phyloP scores from a whole-genome alignment of 2,113 vertebrate genomes.

The Salvelinus fontinalis region DNA sequence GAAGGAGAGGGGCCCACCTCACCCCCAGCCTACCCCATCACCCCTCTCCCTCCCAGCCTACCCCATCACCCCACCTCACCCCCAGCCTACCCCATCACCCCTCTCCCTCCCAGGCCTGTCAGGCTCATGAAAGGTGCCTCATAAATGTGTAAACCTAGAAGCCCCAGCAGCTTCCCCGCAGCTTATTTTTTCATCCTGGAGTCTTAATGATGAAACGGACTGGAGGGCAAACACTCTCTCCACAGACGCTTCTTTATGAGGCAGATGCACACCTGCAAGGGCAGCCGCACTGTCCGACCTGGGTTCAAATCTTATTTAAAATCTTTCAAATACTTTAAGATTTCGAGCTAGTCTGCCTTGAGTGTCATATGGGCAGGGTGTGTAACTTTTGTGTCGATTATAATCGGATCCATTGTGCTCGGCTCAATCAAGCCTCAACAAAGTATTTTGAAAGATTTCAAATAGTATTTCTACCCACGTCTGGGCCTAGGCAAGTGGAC shows the following conservation, averaged over 20 bases:
- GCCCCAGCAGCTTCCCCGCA: slow-evolving; percentile 29
- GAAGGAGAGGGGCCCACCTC: neutral
- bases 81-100: neutral
- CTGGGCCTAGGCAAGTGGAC: no score
- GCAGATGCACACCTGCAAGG: slow-evolving; percentile 67
- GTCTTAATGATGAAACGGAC: slow-evolving; percentile 67
- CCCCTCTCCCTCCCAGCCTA: neutral
- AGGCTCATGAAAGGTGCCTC: slow-evolving; percentile 71
- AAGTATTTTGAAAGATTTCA: no score
- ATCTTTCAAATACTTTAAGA: no score
- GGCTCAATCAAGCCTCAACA: slow-evolving; percentile 19
- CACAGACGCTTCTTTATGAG: slow-evolving; percentile 74
- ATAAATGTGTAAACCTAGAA: slow-evolving; percentile 71
- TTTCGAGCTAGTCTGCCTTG: no score
- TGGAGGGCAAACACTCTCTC: slow-evolving; percentile 56
- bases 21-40: neutral
- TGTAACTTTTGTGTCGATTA: no score
- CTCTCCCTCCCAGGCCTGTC: neutral
- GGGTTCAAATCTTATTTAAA: no score
- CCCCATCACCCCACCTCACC: neutral
- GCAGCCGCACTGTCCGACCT: slow-evolving; percentile 38
- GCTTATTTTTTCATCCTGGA: slow-evolving; percentile 63
- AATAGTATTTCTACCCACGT: no score
- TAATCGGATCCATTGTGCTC: no score
- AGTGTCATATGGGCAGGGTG: no score